A percentile compares a stretch with the other conserved stretches of the same genome.
These are phyloP conservation scores for Acrocephalus arundinaceus DNA, from an alignment of 2,113 vertebrate genomes.

Conservation along the genomic window DNA sequence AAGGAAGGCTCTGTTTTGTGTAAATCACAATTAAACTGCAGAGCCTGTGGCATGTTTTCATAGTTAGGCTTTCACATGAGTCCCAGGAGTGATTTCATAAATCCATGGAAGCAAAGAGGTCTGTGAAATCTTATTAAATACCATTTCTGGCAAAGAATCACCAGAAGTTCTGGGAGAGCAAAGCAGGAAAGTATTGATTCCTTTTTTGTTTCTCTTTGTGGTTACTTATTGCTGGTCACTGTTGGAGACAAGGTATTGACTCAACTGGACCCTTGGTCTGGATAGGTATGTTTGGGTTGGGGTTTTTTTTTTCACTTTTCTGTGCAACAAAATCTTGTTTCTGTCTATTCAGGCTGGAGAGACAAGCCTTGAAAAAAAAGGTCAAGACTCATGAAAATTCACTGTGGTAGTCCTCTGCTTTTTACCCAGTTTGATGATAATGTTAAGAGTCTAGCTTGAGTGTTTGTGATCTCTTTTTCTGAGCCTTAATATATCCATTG, in stretches of 20 bases:
- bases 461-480: neutral
- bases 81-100: neutral
- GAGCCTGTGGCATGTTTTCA: fast-evolving
- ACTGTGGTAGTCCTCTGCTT: neutral
- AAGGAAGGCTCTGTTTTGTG: neutral
- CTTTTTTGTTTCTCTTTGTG: neutral
- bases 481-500: neutral
- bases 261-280: neutral
- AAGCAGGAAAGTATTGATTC: neutral
- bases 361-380: neutral
- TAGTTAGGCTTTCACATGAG: neutral
- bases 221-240: neutral
- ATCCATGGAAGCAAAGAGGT: neutral
- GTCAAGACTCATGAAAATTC: neutral
- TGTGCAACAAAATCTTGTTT: neutral
- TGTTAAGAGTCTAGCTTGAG: neutral
- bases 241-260: neutral
- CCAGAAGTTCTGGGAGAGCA: neutral
- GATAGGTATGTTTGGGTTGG: neutral
- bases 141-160: neutral
- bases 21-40: neutral
- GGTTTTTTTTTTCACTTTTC: neutral
- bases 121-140: neutral
- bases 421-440: neutral
- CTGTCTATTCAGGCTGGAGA: neutral